Evolutionary conservation across 2,797 vertebrate genomes (phyloP).

Genomic region (Chaetophractus vellerosus): DNA sequence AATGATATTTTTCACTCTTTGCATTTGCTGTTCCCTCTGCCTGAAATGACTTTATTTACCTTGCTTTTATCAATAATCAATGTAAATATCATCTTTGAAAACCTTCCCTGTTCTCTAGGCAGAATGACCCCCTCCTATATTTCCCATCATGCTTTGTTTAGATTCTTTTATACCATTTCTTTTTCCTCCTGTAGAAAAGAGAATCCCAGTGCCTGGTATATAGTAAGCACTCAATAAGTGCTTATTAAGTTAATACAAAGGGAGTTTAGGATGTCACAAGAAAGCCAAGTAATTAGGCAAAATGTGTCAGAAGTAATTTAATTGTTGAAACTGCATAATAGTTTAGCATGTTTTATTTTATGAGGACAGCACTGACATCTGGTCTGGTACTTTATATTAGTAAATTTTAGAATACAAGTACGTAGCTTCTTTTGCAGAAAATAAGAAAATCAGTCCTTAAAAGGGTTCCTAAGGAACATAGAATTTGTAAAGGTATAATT

Average conservation of each 20-base stretch:
- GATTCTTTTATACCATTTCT: neutral
- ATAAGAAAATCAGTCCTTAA: conserved; percentile 39
- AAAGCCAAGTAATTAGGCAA: conserved; percentile 22
- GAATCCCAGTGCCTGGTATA: neutral
- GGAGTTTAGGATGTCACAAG: neutral
- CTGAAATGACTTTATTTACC: neutral
- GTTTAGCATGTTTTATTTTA: neutral
- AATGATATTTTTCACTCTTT: neutral
- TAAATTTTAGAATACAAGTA: neutral
- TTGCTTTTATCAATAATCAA: neutral
- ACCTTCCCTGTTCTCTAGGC: neutral
- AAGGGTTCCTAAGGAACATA: conserved; percentile 19
- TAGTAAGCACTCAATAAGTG: neutral
- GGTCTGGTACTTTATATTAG: neutral
- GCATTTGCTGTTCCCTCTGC: neutral
- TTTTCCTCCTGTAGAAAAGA: conserved; percentile 26
- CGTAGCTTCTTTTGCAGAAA: conserved; percentile 11
- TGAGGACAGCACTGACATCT: neutral
- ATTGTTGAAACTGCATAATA: neutral
- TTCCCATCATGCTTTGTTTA: conserved; percentile 34
- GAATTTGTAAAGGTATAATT: conserved; percentile 46
- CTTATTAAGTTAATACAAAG: conserved; percentile 1
- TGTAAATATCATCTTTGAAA: conserved; percentile 8
- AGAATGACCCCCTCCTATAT: conserved; percentile 49
- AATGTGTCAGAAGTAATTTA: conserved; percentile 6